These are phyloP conservation scores for Amazona vittata DNA, from an alignment of 2,113 vertebrate species.

Conservation along the genomic window DNA sequence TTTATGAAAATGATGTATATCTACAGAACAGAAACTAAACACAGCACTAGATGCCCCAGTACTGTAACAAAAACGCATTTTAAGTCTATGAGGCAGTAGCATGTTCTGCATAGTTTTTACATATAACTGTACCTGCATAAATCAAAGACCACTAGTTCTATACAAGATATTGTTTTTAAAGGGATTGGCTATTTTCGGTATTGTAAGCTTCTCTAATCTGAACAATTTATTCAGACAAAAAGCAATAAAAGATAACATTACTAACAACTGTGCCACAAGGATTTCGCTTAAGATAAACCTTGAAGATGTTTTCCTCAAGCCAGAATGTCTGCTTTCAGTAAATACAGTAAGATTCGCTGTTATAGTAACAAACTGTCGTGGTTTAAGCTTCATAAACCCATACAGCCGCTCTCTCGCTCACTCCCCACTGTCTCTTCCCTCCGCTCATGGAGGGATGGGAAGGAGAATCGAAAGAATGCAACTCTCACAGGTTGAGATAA, in stretches of 20 bases:
- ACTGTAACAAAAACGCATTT: neutral
- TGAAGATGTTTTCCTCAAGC: neutral
- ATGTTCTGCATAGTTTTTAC: neutral
- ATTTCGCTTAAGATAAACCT: neutral
- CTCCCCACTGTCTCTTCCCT: too few species aligned
- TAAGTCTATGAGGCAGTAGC: neutral
- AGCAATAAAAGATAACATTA: neutral
- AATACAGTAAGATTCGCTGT: neutral
- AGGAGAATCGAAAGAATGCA: too few species aligned
- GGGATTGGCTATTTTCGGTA: neutral
- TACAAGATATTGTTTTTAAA: neutral
- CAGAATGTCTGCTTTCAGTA: neutral
- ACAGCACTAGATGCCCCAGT: neutral
- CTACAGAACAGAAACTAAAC: neutral
- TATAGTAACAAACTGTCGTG: neutral
- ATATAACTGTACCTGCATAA: neutral
- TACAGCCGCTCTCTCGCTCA: too few species aligned
- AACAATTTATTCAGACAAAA: neutral
- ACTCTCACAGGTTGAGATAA: too few species aligned
- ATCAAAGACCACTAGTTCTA: neutral
- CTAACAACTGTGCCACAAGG: neutral
- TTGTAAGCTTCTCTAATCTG: neutral
- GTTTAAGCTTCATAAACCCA: too few species aligned
- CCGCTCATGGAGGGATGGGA: too few species aligned
- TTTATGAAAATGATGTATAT: fast-evolving